Base-by-base conservation (phyloP, 2,113 vertebrate species). In the Perognathus longimembris region DNA sequence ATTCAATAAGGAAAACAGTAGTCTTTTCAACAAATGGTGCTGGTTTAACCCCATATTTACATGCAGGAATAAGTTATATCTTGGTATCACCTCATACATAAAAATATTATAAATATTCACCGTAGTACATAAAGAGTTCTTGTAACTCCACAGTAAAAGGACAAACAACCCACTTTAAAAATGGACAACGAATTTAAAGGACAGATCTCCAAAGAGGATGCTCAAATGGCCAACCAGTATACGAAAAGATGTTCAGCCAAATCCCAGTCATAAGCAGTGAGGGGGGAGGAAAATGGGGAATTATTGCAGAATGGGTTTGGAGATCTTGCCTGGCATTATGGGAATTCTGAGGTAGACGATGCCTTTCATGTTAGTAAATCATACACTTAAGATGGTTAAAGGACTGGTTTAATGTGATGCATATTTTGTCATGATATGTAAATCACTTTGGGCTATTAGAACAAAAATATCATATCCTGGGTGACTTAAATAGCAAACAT, bases 21-120 rank as follows among this genome's bases (percentile, higher is more conserved):
- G 38, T 73, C 69, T 90, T 89, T 82, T 89, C 81, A 94, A 76
- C 40, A 92, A 82, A 79, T 77, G 21, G 12, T 73, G 3, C 20
- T 66, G 28, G 7, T 21, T 89, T 32, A 95, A 78, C 45, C 73
- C 26, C 7, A 85, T 67, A 85, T 42, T 81, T 69, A 81, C 32
- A 63, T 67, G 18, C 14, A 86, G 83, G 28, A 90, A 83, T 82
- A 71, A 89, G 18, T 64, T 69, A 42, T 50, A 86, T 38, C 61
- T 45, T 34, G 63, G n/a, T n/a, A 81, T 77, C 45, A 92, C 17
- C 81, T 4, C 24, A 54, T 54, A 54, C 17, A 54, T 15, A 54
- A 20, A 81, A 66, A 79, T 82, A 79, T 67, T 75, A 30, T 20
- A 32, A 45, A 18, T 30, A 85, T n/a, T 38, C 74, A 24, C 12